phyloP scores from a whole-genome alignment of 2,888 invertebrate genomes.

The Drosophila mulleri region DNA sequence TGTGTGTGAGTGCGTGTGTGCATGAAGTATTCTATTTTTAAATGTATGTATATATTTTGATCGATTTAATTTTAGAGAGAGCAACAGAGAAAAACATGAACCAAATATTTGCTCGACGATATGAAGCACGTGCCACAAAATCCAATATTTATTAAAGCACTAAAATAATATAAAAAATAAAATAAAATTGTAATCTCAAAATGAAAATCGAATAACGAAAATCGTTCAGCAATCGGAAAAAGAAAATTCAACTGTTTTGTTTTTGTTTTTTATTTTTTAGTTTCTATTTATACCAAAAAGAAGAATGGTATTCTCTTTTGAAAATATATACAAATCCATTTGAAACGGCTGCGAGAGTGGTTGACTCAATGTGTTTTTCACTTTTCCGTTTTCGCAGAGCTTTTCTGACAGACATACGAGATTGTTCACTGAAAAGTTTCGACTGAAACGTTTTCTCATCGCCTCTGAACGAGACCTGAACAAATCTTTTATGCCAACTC shows the following conservation, averaged over 20 bases:
- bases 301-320: slow-evolving; percentile 29
- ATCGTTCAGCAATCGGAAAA: not conserved
- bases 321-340: slow-evolving; percentile 20
- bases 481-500: slow-evolving; percentile 9
- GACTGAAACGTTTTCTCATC: slow-evolving; percentile 41
- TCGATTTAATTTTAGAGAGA: slow-evolving; percentile 46
- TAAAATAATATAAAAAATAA: not conserved
- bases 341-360: slow-evolving; percentile 15
- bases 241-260: not conserved
- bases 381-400: slow-evolving; percentile 42
- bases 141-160: not conserved
- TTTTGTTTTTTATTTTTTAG: not conserved
- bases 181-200: not conserved
- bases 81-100: slow-evolving; percentile 18
- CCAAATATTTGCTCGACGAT: slow-evolving; percentile 24
- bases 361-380: slow-evolving; percentile 33
- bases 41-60: slow-evolving; percentile 44
- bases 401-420: slow-evolving; percentile 45
- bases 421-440: slow-evolving; percentile 47
- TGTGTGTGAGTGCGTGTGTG: not conserved
- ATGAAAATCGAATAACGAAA: not conserved
- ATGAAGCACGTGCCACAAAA: slow-evolving; percentile 49
- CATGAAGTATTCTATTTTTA: slow-evolving; percentile 56
- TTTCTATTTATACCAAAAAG: slow-evolving; percentile 41
- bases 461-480: slow-evolving; percentile 27